Evolutionary conservation across 92 coral and sea anemone species (phyloP).

Genomic region (Parazoanthus darwini): DNA sequence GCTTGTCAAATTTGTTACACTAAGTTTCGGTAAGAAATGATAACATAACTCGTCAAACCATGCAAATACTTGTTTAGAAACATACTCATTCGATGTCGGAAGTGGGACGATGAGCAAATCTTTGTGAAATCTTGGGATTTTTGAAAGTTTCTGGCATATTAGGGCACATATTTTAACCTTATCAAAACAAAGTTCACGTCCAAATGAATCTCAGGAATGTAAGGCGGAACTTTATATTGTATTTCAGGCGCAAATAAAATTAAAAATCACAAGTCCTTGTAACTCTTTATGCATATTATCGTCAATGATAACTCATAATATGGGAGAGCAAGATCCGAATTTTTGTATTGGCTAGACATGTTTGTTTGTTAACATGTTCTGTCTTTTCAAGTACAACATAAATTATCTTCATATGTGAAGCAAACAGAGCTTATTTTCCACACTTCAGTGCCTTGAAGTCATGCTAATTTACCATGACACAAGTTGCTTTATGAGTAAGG

Average conservation of each 20-base stretch:
- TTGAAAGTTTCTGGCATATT: not conserved
- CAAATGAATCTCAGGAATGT: slow-evolving; percentile 11
- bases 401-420: not conserved
- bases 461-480: not conserved
- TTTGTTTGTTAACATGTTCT: not conserved
- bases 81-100: not conserved
- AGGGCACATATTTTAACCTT: not conserved
- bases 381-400: not conserved
- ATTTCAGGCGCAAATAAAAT: not conserved
- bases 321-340: not conserved
- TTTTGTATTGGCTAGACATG: not conserved
- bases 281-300: not conserved
- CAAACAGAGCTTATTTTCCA: slow-evolving; percentile 5
- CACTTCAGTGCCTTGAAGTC: not conserved
- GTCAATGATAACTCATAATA: not conserved
- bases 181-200: not conserved
- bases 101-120: not conserved
- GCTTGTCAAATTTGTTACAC: not conserved
- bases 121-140: not conserved
- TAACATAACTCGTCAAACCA: not conserved
- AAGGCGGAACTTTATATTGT: not conserved
- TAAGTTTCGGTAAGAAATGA: too few species aligned
- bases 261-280: not conserved
- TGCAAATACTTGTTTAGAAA: not conserved
- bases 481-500: too few species aligned